Base-by-base conservation (phyloP, 2,888 invertebrate genomes). In the Anticlea derivata region DNA sequence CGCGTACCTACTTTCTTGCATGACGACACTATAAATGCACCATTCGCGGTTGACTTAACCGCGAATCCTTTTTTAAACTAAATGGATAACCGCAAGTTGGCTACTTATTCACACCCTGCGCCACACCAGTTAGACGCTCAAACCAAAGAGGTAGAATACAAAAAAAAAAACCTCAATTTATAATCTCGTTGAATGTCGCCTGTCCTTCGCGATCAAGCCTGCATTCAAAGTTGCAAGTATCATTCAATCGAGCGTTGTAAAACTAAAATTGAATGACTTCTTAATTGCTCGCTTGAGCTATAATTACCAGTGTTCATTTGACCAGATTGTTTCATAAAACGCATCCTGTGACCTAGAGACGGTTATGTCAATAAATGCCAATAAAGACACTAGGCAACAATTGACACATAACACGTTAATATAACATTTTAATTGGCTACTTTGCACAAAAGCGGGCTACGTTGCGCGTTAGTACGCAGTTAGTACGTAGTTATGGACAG, bases 311-410 rank as follows among this genome's bases (percentile, higher is more conserved):
- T 62, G 63, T 52, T 69, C 57, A 68, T 64, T 55, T 51, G 57
- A 56, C 17, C 27, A 43, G 58, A 68, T 69, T 65, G 61, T 61
- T 64, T 53, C 60, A 60, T 63, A 61, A 62, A 66, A 50, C 54
- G 61, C 65, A 66, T 70, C 65, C 70, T 70, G 63, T 63, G 54
- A 53, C 65, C 61, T 66, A 60, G 57, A 60, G 56, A 46, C 38
- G 50, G 37, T 55, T 53, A 49, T 56, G 50, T 57, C 58, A 61
- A 60, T 58, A 7, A 44, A 20, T 34, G 23, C 2, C 4, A 17
- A n/a, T n/a, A n/a, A n/a, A n/a, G n/a, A n/a, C n/a, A n/a, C n/a
- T n/a, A n/a, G n/a, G n/a, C n/a, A n/a, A n/a, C n/a, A n/a, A n/a
- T n/a, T n/a, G n/a, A n/a, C n/a, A n/a, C n/a, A n/a, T n/a, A n/a